phyloP scores from a whole-genome alignment of 1,140 invertebrate genomes.

The Fopius arisanus region DNA sequence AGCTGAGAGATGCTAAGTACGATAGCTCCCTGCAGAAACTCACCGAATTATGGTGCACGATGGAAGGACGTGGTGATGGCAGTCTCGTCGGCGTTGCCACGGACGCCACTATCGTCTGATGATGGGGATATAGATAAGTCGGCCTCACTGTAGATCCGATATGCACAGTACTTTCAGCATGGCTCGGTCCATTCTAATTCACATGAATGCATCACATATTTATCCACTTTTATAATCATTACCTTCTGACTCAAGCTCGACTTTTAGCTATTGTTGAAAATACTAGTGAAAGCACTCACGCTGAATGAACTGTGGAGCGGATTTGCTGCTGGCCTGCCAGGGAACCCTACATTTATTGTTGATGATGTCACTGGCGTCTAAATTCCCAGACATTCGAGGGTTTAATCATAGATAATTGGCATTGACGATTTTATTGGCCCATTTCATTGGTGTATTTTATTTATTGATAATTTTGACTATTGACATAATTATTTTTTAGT shows the following conservation, averaged over 20 bases:
- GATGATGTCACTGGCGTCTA: background rate
- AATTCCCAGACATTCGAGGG: background rate
- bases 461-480: too few relatives aligned
- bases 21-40: background rate
- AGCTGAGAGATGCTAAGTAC: background rate
- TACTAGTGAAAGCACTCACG: constrained; percentile 9
- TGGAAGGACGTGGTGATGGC: background rate
- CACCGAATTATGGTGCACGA: background rate
- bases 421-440: background rate
- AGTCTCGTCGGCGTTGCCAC: background rate
- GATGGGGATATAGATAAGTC: background rate
- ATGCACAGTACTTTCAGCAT: constrained; percentile 9
- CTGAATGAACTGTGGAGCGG: constrained; percentile 14
- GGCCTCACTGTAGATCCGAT: constrained; percentile 20
- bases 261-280: background rate
- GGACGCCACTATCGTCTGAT: background rate
- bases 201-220: background rate
- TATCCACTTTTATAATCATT: background rate
- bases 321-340: constrained; percentile 10
- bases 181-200: background rate
- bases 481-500: background rate
- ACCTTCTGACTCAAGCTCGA: background rate
- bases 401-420: background rate
- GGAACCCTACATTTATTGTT: constrained; percentile 6
- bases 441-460: background rate